Conservation (phyloP, 2,113 vertebrate genomes). For the Piaya cayana region DNA sequence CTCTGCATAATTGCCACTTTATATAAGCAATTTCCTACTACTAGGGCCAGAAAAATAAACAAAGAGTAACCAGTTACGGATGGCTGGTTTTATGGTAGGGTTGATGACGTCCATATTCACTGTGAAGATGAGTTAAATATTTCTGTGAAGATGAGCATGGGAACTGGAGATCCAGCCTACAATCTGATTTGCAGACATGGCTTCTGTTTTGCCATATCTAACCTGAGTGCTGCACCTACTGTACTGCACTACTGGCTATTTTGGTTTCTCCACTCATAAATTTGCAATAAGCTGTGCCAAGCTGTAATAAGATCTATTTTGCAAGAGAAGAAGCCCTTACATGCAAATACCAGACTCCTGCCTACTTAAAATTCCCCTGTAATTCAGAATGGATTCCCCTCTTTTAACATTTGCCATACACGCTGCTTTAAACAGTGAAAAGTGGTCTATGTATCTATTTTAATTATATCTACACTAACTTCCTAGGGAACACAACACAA, state of each 20-base stretch:
- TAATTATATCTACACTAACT: background rate
- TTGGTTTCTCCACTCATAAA: background rate
- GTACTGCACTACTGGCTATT: background rate
- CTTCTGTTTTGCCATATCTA: background rate
- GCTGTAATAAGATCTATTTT: constrained; percentile 6
- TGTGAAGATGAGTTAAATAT: background rate
- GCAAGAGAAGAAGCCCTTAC: background rate
- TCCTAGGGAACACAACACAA: background rate
- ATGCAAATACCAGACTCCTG: background rate
- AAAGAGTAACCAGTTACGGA: background rate
- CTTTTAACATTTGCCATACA: background rate
- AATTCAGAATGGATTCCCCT: background rate
- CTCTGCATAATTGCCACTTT: background rate
- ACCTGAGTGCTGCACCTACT: background rate
- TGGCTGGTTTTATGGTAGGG: background rate
- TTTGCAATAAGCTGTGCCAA: background rate
- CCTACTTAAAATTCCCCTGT: background rate
- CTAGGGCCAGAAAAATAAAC: background rate
- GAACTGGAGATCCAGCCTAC: background rate
- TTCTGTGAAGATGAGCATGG: background rate
- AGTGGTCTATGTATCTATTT: background rate
- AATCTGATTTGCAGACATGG: background rate
- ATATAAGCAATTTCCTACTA: background rate
- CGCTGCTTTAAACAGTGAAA: background rate
- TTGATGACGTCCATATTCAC: background rate